Conservation (phyloP, 2,888 invertebrate genomes). For the Horisme vitalbata region DNA sequence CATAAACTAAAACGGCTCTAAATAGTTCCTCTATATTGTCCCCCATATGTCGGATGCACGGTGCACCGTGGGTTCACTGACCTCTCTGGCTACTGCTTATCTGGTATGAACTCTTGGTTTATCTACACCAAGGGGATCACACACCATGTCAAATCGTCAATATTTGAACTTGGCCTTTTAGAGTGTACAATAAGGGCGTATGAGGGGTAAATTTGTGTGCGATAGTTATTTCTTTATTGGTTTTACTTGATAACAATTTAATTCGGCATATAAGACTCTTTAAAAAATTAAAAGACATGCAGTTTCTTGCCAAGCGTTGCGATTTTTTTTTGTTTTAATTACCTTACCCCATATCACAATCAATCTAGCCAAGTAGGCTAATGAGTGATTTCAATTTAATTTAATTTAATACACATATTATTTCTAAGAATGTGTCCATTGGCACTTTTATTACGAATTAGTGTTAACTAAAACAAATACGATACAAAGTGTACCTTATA, state of each 20-base stretch:
- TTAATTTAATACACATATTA: too few relatives aligned
- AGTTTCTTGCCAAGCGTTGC: background rate
- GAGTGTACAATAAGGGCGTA: constrained; percentile 26
- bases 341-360: too few relatives aligned
- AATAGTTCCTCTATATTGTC: constrained; percentile 43
- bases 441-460: too few relatives aligned
- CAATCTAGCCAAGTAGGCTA: too few relatives aligned
- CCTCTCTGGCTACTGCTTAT: constrained; percentile 27
- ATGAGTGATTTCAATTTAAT: too few relatives aligned
- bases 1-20: constrained; percentile 40
- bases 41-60: constrained; percentile 42
- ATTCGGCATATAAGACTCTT: too few relatives aligned
- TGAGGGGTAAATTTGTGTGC: constrained; percentile 1
- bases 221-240: background rate
- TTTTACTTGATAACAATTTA: too few relatives aligned
- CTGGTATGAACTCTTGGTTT: constrained; percentile 9
- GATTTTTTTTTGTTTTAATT: too few relatives aligned
- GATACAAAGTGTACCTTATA: too few relatives aligned
- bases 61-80: constrained; percentile 51
- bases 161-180: constrained; percentile 40
- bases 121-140: constrained; percentile 16
- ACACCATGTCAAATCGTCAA: constrained; percentile 46
- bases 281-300: too few relatives aligned
- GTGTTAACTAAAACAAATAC: too few relatives aligned
- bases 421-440: too few relatives aligned